A percentile compares a stretch with the other conserved stretches of the same genome.
Conservation (phyloP, 2,113 vertebrate genomes). For the Anas platyrhynchos region DNA sequence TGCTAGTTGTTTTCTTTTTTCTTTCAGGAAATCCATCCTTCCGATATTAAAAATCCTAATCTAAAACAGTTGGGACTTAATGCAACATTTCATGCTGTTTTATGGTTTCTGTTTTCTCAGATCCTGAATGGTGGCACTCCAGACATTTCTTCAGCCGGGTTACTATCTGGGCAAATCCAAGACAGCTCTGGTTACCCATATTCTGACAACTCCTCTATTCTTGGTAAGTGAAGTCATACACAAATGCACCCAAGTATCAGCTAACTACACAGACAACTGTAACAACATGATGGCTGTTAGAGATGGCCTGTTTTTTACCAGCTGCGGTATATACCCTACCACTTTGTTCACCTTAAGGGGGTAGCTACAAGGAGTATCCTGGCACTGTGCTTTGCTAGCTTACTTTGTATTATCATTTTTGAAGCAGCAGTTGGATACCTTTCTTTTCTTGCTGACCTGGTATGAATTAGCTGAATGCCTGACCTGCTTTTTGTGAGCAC, state of each 20-base stretch:
- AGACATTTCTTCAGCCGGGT: slow-evolving; percentile 88
- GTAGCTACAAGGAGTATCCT: background rate
- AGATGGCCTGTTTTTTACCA: background rate
- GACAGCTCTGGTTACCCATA: slow-evolving; percentile 96
- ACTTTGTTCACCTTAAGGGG: background rate
- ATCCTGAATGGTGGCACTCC: slow-evolving; percentile 94
- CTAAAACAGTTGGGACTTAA: background rate
- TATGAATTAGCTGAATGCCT: background rate
- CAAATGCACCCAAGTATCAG: accelerated
- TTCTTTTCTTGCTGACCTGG: background rate
- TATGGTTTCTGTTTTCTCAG: slow-evolving; percentile 63
- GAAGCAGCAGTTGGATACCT: background rate
- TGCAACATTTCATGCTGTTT: background rate
- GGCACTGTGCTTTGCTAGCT: accelerated
- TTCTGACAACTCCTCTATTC: slow-evolving; percentile 92
- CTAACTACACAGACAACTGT: accelerated
- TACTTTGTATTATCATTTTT: accelerated
- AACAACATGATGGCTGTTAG: background rate
- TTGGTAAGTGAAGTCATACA: slow-evolving; percentile 82
- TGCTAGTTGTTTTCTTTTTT: too few species aligned
- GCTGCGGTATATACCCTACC: background rate
- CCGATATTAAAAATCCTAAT: background rate
- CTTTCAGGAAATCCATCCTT: background rate
- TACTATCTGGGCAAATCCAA: slow-evolving; percentile 86
- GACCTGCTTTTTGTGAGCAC: background rate